Evolutionary conservation across 1,140 invertebrate species (phyloP), one percentile per base, ranked within the genome.

Genomic region (Drosophila pandora): DNA sequence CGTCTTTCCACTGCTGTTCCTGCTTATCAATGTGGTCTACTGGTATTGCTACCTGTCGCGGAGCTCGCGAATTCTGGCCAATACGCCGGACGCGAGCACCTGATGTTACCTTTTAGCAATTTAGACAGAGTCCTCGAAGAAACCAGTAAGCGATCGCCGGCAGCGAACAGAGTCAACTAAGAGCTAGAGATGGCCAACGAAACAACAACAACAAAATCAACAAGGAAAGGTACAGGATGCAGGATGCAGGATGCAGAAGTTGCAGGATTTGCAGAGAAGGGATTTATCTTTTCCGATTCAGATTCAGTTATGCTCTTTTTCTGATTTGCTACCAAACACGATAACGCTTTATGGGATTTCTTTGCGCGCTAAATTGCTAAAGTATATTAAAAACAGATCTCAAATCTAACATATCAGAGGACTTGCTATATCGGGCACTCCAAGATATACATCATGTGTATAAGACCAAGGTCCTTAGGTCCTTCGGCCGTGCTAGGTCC

Each of bases 1-100:
- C 25, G 94, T 96, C 25, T 97, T 97, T 89, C 96, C 96, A 1
- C 70, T 96, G 37, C 93, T 95, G 30, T 97, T 96, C 81, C 89
- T 96, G 3, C 93, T 95, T 21, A 96, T 97, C 59, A 97, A 97
- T 90, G 90, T 96, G 45, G 95, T 96, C 91, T 97, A 97, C 83
- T 96, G 96, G 96, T 95, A 94, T 76, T 94, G 94, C 1, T 96
- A 96, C 84, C 92, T 96, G 25, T 94, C 94, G 49, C 92, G 94
- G 57, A 95, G 94, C 78, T 93, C 95, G 67, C 79, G 94, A 43
- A 90, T 90, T 12, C 45, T 91, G 73, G 80, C 90, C 63, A 85
- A 79, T 50, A 76, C 84, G 65, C 80, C 63, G 34, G 63, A 69
- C 53, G 54, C 90, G 87, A 79, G 76, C 90, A 89, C 90, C 62